Evolutionary conservation across 2,888 invertebrate genomes (phyloP).

Genomic region (Oligia strigilis): DNA sequence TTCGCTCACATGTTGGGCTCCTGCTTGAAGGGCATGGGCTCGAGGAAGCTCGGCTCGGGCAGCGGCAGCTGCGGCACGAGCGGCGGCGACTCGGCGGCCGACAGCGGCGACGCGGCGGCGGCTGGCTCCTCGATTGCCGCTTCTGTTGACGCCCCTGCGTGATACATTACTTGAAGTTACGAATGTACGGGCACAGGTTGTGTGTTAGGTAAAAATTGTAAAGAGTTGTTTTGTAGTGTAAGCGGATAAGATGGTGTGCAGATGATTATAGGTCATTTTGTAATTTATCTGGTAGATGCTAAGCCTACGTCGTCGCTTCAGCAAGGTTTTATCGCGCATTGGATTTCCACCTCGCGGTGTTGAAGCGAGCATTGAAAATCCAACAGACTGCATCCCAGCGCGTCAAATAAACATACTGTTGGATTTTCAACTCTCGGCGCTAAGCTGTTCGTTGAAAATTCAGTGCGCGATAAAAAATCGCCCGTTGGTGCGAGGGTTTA

Average conservation of each 20-base stretch:
- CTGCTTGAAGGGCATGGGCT: constrained; percentile 85
- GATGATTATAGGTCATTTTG: not conserved
- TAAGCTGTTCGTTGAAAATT: not conserved
- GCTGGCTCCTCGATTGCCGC: constrained; percentile 73
- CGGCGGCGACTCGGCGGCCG: constrained; percentile 73
- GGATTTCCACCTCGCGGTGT: too few species aligned
- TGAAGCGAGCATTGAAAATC: not conserved
- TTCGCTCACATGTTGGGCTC: constrained; percentile 84
- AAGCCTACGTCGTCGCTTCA: not conserved
- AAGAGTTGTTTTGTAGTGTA: not conserved
- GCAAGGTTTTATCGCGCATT: not conserved
- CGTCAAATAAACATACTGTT: not conserved
- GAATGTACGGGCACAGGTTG: constrained; percentile 1
- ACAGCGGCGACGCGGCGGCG: constrained; percentile 58
- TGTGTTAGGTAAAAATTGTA: not conserved
- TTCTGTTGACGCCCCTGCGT: constrained; percentile 84
- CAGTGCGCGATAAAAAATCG: not conserved
- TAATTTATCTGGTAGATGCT: not conserved
- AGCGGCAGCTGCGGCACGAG: constrained; percentile 76
- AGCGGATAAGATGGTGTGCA: not conserved
- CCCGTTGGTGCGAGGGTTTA: not conserved
- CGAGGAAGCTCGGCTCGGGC: constrained; percentile 74
- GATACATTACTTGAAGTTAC: constrained; percentile 44
- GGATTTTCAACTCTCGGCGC: not conserved
- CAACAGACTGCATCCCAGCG: not conserved